Evolutionary conservation across 2,888 invertebrate species (phyloP), one percentile per base, ranked within the genome.

Genomic region (Agriopis leucophaearia): DNA sequence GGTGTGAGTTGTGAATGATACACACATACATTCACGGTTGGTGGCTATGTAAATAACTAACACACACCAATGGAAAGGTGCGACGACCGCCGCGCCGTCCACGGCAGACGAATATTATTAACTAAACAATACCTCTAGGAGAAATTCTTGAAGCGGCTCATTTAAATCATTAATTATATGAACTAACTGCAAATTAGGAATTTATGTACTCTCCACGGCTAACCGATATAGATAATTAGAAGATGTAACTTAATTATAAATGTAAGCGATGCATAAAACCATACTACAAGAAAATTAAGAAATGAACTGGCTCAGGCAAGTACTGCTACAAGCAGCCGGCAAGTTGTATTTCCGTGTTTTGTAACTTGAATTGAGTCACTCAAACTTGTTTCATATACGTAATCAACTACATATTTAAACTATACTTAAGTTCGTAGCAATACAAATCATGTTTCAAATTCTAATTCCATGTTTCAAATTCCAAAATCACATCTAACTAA

Each of bases 21-120:
- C 82, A 79, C 78, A 78, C 80, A 85, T 82, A 87, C 82, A 84
- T 91, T 91, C 89, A 91, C 92, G 92, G 92, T 91, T 87, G 84
- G 83, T 90, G 91, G 82, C 87, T 92, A 92, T 91, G 92, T 90
- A 90, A 91, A 91, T 91, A 86, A 79, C 82, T 83, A 85, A 88
- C 87, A 77, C 81, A 77, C 78, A 76, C 82, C 74, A 77, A 72
- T 27, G 76, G 75, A 61, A 64, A 79, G 78, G 74, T 70, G 71
- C 71, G 82, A 74, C 80, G 81, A 81, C 81, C 81, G 81, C 71
- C 74, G 66, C 81, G 81, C 71, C 74, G 66, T 57, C 66, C 66
- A 52, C 67, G 51, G 68, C 51, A 73, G 70, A 79, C 75, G 81
- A 83, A 83, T 83, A 83, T 82, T 81, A 83, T 83, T 83, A 81